Conservation (phyloP, 2,113 vertebrate genomes). For the Panthera tigris region DNA sequence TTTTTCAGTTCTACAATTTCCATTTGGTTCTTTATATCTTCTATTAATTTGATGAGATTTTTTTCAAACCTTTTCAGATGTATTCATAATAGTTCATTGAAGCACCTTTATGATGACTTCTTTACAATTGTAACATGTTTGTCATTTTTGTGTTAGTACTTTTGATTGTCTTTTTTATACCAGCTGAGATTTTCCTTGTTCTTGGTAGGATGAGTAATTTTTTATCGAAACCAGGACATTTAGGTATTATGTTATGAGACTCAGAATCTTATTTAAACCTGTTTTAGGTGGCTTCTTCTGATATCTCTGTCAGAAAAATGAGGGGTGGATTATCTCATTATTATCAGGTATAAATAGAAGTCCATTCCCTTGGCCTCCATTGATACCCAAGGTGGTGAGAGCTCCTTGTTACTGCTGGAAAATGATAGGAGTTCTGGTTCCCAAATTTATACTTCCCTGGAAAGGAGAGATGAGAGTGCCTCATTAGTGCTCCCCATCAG, state of each 20-base stretch:
- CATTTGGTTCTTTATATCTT: background rate
- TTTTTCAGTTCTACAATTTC: background rate
- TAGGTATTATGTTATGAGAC: background rate
- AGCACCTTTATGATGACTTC: background rate
- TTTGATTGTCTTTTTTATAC: background rate
- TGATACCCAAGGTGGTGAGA: background rate
- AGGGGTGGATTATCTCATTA: background rate
- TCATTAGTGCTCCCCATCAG: background rate
- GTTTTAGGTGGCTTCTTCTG: background rate
- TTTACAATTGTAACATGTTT: background rate
- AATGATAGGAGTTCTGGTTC: background rate
- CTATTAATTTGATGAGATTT: background rate
- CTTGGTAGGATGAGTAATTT: background rate
- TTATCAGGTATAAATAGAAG: background rate
- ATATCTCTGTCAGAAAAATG: background rate
- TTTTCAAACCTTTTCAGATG: background rate
- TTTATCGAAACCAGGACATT: background rate
- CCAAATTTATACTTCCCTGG: background rate
- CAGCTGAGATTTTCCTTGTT: background rate
- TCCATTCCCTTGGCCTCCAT: background rate
- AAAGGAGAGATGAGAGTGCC: background rate
- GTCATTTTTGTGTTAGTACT: background rate
- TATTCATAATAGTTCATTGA: background rate
- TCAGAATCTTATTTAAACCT: background rate
- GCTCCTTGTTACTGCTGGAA: background rate